Percentiles rank a stretch among this genome's conserved stretches.
phyloP scores from a whole-genome alignment of 2,797 vertebrate genomes.

The Lagorchestes hirsutus region DNA sequence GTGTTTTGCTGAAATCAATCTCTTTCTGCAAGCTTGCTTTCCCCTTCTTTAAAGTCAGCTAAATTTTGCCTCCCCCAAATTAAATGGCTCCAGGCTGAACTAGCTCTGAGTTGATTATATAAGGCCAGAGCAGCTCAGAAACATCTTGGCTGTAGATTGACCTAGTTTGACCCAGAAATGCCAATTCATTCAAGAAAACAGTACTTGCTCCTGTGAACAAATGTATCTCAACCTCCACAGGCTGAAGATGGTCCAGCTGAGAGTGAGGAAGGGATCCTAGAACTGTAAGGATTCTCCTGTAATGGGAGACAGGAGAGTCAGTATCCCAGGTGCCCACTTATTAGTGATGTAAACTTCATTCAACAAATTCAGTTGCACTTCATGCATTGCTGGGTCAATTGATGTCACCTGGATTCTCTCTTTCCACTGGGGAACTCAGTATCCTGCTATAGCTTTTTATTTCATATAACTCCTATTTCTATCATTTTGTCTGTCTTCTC shows the following conservation, averaged over 20 bases:
- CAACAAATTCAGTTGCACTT: neutral
- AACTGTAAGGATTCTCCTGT: neutral
- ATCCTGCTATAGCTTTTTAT: neutral
- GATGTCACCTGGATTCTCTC: neutral
- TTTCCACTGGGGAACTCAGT: neutral
- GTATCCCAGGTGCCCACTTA: neutral
- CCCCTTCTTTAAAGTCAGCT: slow-evolving; percentile 80
- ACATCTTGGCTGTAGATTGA: slow-evolving; percentile 68
- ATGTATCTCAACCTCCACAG: neutral
- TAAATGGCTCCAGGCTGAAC: slow-evolving; percentile 78
- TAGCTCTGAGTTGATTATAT: slow-evolving; percentile 69
- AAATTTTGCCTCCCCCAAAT: slow-evolving; percentile 72
- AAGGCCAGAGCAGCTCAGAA: slow-evolving; percentile 37
- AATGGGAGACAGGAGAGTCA: neutral
- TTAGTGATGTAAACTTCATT: neutral
- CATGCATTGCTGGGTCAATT: neutral
- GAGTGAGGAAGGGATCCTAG: neutral
- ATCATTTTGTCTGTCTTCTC: neutral
- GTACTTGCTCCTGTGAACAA: neutral
- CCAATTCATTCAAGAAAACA: slow-evolving; percentile 48
- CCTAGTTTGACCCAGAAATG: slow-evolving; percentile 78
- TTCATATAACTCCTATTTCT: neutral
- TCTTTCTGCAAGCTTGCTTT: slow-evolving; percentile 83
- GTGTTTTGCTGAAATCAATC: slow-evolving; percentile 80
- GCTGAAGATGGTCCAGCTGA: neutral